These are phyloP conservation scores for Sialis lutaria DNA, from an alignment of 2,888 invertebrate genomes.

Conservation along the genomic window DNA sequence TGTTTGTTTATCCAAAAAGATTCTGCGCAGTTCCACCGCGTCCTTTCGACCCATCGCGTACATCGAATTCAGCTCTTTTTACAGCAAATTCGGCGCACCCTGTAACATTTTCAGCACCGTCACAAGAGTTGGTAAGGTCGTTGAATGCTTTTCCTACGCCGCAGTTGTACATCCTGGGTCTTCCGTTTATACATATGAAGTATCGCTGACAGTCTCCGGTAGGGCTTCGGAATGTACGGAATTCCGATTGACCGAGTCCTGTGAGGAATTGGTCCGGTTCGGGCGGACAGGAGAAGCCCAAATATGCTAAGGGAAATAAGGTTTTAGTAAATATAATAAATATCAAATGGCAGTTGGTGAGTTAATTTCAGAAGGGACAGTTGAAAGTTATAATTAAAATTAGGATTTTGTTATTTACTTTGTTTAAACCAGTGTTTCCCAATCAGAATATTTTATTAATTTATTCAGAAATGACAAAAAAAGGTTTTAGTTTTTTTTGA, in stretches of 20 bases:
- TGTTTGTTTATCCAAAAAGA: background rate
- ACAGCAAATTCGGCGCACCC: conserved; percentile 32
- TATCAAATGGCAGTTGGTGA: background rate
- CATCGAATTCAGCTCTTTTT: too few relatives aligned
- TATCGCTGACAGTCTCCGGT: conserved; percentile 52
- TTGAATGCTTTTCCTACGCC: conserved; percentile 65
- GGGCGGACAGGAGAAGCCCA: conserved; percentile 68
- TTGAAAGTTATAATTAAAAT: too few relatives aligned
- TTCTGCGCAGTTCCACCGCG: background rate
- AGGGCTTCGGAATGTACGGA: conserved; percentile 36
- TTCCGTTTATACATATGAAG: conserved; percentile 57
- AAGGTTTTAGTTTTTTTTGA: too few relatives aligned
- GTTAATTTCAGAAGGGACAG: background rate
- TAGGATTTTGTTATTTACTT: too few relatives aligned
- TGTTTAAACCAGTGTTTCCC: too few relatives aligned
- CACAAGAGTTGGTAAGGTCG: conserved; percentile 50
- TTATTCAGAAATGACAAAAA: too few relatives aligned
- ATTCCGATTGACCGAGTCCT: conserved; percentile 26
- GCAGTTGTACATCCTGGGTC: conserved; percentile 59
- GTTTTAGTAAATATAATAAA: background rate
- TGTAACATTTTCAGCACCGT: conserved; percentile 59
- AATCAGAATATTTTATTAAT: too few relatives aligned
- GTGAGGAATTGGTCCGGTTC: conserved; percentile 26
- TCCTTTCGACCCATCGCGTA: too few relatives aligned
- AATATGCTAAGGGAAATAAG: conserved; percentile 35